These are phyloP conservation scores for Dinomys branickii DNA, from an alignment of 2,113 vertebrate genomes.

Conservation along the genomic window DNA sequence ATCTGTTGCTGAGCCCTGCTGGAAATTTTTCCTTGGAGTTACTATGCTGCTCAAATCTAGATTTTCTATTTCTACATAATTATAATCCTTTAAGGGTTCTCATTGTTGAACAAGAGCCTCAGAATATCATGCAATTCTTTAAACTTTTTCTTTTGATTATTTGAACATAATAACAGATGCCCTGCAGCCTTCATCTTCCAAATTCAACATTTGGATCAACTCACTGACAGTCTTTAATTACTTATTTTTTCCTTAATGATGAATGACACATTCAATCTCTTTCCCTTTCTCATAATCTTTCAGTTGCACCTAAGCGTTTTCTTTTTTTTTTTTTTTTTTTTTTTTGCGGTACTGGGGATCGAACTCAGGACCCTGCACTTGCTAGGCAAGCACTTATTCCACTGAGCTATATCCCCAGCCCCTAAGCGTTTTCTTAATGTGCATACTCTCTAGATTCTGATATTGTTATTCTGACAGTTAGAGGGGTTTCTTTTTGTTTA, in stretches of 20 bases:
- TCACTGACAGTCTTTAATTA: background rate
- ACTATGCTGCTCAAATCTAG: background rate
- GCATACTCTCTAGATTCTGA: background rate
- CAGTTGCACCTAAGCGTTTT: background rate
- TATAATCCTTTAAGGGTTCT: background rate
- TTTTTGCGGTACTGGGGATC: no score
- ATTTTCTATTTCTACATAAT: background rate
- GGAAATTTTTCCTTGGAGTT: background rate
- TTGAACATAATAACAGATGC: background rate
- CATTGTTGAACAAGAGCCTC: background rate
- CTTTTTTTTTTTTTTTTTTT: no score
- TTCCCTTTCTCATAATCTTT: slow-evolving; percentile 1
- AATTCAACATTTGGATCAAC: background rate
- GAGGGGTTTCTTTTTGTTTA: background rate
- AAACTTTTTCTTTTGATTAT: slow-evolving; percentile 33
- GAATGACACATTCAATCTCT: background rate
- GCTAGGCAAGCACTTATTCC: no score
- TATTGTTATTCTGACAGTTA: background rate
- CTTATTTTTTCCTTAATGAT: background rate
- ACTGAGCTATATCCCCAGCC: no score
- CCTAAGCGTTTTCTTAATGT: background rate
- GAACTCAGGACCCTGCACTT: no score
- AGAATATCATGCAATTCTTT: background rate
- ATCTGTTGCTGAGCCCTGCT: background rate
- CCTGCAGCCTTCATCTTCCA: background rate